phyloP scores from a whole-genome alignment of 2,888 invertebrate genomes.

The Holacanthella duospinosa region DNA sequence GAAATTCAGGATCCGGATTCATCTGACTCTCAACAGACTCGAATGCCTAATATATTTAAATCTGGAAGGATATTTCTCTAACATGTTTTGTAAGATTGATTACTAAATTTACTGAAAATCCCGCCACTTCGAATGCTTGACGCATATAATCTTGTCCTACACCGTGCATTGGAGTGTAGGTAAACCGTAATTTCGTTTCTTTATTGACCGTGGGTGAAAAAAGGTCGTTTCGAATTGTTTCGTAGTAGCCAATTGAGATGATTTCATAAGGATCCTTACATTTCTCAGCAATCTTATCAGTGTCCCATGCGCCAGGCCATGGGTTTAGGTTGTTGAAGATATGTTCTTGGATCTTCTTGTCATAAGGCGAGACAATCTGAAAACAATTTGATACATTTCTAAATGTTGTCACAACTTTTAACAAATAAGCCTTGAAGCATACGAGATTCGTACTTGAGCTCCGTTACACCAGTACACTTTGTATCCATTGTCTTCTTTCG shows the following conservation, averaged over 20 bases:
- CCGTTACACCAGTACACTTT: slow-evolving; percentile 96
- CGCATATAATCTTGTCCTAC: slow-evolving; percentile 74
- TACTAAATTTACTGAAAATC: slow-evolving; percentile 59
- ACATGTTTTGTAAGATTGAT: background rate
- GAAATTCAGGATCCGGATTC: slow-evolving; percentile 89
- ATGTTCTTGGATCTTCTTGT: slow-evolving; percentile 67
- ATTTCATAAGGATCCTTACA: slow-evolving; percentile 60
- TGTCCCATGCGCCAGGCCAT: slow-evolving; percentile 65
- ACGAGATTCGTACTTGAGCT: slow-evolving; percentile 54
- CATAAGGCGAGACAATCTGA: slow-evolving; percentile 83
- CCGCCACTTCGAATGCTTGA: slow-evolving; percentile 61
- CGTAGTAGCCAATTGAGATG: slow-evolving; percentile 57
- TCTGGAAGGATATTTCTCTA: background rate
- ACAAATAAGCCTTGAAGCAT: no score
- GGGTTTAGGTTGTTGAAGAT: slow-evolving; percentile 71
- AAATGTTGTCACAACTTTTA: background rate
- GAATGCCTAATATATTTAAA: slow-evolving; percentile 15
- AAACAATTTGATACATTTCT: slow-evolving; percentile 6
- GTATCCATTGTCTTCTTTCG: slow-evolving; percentile 91
- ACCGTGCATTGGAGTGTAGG: slow-evolving; percentile 97
- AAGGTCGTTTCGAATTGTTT: slow-evolving; percentile 48
- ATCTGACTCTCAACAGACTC: slow-evolving; percentile 58
- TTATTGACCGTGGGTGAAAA: slow-evolving; percentile 50
- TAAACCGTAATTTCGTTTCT: slow-evolving; percentile 50
- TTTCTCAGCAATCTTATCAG: slow-evolving; percentile 48